Evolutionary conservation across 2,113 vertebrate species (phyloP), one percentile per base, ranked within the genome.

Genomic region (Oxyruncus cristatus): DNA sequence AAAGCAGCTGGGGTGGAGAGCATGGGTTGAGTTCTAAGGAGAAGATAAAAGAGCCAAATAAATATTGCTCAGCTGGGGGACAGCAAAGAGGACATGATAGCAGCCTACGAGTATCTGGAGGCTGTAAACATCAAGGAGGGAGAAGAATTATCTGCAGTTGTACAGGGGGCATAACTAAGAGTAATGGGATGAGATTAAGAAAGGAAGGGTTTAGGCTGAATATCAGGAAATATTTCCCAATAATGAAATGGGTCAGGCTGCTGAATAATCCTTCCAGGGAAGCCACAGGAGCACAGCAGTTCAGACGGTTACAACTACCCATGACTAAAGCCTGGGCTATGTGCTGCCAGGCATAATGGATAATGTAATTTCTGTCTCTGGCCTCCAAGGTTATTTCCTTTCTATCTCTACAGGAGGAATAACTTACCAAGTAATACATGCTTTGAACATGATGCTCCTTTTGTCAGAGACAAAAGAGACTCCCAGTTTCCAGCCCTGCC

Each of bases 171-270:
- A 95, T 78, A 94, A 65, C 67, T 63, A 77, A 96, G 90, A 94
- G 68, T 90, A 95, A 96, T 94, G 76, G 68, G 56, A 71, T 37
- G 61, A 95, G 92, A 95, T 94, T 92, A 94, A 76, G 75, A 91
- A 73, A 87, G 68, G 55, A 86, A 80, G 41, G 35, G 42, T 78
- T 94, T 66, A 86, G 79, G 39, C 63, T 61, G 74, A 90, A 32
- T 66, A 95, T 77, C 68, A 41, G 72, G 79, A 94, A 92, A 75
- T 52, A 84, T 90, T 93, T 96, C 88, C 79, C 72, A 24, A 86
- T 11, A 27, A 71, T 65, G 52, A 94, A 70, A 89, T 18, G 19
- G 62, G 24, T 85, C 78, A n/a, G 70, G 55, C 84, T 95, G 84
- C 70, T 81, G 87, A 90, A 85, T 90, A 89, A 96, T 88, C 85